Conservation (phyloP, 92 coral and sea anemone species). For the Epizoanthus ramosus region DNA sequence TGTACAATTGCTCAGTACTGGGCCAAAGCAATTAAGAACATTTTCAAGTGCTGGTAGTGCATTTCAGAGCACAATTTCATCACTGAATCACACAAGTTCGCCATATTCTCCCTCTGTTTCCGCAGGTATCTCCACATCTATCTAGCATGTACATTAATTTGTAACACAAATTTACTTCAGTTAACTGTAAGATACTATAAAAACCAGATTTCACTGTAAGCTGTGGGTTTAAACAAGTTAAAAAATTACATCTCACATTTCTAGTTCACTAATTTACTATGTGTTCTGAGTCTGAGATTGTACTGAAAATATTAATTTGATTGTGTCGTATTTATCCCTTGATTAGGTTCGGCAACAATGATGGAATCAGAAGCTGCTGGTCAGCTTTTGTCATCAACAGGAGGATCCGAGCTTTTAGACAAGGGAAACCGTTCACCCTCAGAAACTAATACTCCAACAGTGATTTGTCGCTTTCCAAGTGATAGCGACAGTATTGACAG, state of each 20-base stretch:
- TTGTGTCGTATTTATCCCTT: not conserved
- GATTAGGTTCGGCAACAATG: slow-evolving; percentile 69
- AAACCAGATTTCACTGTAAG: no score
- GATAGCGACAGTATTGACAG: slow-evolving; percentile 52
- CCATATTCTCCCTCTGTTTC: slow-evolving; percentile 53
- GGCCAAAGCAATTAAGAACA: slow-evolving; percentile 45
- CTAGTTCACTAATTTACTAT: not conserved
- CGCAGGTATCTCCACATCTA: slow-evolving; percentile 61
- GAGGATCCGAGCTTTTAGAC: slow-evolving; percentile 5
- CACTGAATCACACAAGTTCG: slow-evolving; percentile 26
- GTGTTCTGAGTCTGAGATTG: not conserved
- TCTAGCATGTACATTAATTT: not conserved
- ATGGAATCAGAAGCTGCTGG: slow-evolving; percentile 76
- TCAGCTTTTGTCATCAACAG: slow-evolving; percentile 52
- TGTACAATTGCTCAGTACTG: slow-evolving; percentile 28
- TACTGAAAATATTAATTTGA: not conserved
- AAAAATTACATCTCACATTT: no score
- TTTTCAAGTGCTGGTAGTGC: slow-evolving; percentile 60
- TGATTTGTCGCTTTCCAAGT: slow-evolving; percentile 10
- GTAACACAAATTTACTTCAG: not conserved
- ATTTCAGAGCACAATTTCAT: slow-evolving; percentile 49
- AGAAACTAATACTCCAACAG: slow-evolving; percentile 8
- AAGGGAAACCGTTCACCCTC: slow-evolving; percentile 3
- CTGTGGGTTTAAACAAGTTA: no score
- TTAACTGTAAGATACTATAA: no score